Evolutionary conservation across 2,113 vertebrate genomes (phyloP).

Genomic region (Lipotes vexillifer): DNA sequence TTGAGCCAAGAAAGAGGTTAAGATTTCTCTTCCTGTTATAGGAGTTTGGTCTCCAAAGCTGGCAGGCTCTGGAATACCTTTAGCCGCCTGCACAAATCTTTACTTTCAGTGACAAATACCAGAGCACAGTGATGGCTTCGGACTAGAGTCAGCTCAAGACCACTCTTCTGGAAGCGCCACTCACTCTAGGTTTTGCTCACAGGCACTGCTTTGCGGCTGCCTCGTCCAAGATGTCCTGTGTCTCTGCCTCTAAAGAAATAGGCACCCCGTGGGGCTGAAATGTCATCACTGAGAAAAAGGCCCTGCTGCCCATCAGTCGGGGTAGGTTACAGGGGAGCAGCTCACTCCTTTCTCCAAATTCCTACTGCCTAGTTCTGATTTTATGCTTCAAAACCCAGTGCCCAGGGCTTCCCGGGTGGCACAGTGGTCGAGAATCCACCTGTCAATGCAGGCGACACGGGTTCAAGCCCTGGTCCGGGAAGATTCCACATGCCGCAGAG

Average conservation of each 20-base stretch:
- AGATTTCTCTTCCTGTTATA: background rate
- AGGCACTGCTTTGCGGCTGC: rapidly evolving
- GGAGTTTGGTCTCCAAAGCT: background rate
- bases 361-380: background rate
- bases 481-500: too few relatives aligned
- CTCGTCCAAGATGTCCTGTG: background rate
- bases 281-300: background rate
- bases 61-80: background rate
- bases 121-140: background rate
- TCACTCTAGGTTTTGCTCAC: background rate
- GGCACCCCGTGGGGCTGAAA: background rate
- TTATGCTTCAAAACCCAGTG: background rate
- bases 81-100: background rate
- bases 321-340: background rate
- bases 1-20: background rate
- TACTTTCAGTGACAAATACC: background rate
- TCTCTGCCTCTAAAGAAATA: background rate
- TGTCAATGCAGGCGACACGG: too few relatives aligned
- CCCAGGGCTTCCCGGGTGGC: background rate
- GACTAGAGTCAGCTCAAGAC: background rate
- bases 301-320: background rate
- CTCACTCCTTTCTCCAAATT: background rate
- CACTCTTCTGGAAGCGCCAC: background rate
- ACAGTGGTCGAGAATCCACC: too few relatives aligned
- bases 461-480: too few relatives aligned